Evolutionary conservation across 2,888 invertebrate species (phyloP), one percentile per base, ranked within the genome.

Genomic region (Drosophila paucipuncta): DNA sequence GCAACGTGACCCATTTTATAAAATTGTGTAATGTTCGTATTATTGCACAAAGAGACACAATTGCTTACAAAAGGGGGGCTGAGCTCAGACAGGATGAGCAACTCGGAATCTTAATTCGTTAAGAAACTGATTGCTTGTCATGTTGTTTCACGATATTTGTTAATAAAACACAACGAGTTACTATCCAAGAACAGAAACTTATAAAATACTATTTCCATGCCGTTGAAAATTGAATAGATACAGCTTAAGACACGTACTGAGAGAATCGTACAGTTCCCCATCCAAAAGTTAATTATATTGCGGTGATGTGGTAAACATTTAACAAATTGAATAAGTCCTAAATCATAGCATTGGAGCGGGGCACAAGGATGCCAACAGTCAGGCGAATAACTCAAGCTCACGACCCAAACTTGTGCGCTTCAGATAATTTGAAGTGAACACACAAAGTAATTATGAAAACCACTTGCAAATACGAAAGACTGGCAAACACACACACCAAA

Each of bases 371-470:
- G 22, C 33, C 33, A 11, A 28, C 22, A 25, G 25, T 4, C 22
- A 22, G 69, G 31, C 31, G 63, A 39, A 49, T 58, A 64, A 52
- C 67, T 76, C 47, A 63, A 68, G 64, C 62, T 63, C 39, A 47
- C n/a, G 59, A 72, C 41, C 39, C 50, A 61, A 80, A 77, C 72
- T 82, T 75, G 69, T 74, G 79, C 67, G 69, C 69, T 67, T 73
- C 71, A 83, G 66, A 72, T 73, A 80, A 73, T 76, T 80, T 83
- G 71, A 78, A 85, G 86, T 78, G 76, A 78, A 68, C 90, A 84
- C 84, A 82, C 85, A 87, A 89, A 82, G 90, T 90, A 90, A 85
- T 85, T 85, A 90, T 90, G 88, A 79, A 85, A 85, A 79, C 85
- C 90, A 90, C 90, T 84, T 89, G 85, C 85, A 82, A 84, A 82